These are phyloP conservation scores for Heliothis subflexa DNA, from an alignment of 1,140 invertebrate genomes.

Conservation along the genomic window DNA sequence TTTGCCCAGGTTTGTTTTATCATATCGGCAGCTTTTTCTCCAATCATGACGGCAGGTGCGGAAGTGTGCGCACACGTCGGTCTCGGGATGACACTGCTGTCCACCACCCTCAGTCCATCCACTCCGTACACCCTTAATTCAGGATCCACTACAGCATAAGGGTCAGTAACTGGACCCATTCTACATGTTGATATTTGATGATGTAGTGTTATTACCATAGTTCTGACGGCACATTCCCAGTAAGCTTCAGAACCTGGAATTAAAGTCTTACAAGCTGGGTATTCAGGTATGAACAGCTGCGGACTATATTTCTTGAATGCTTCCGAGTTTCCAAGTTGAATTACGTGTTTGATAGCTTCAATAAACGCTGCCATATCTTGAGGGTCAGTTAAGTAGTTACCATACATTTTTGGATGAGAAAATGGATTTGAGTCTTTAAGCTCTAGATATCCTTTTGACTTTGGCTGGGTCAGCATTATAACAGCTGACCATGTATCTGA, in stretches of 20 bases:
- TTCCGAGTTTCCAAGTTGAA: constrained; percentile 87
- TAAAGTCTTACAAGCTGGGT: constrained; percentile 87
- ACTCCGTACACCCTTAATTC: constrained; percentile 91
- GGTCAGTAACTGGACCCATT: constrained; percentile 91
- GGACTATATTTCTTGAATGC: constrained; percentile 88
- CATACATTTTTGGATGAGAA: constrained; percentile 91
- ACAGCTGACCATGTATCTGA: constrained; percentile 89
- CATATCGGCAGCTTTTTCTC: constrained; percentile 94
- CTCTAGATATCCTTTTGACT: constrained; percentile 90
- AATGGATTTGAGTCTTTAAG: constrained; percentile 91
- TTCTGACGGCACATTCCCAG: constrained; percentile 91
- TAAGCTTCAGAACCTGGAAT: constrained; percentile 89
- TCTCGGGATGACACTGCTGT: constrained; percentile 91
- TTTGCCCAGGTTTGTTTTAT: constrained; percentile 89
- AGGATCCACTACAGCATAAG: constrained; percentile 91
- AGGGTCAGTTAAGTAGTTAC: constrained; percentile 90
- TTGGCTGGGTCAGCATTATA: constrained; percentile 91
- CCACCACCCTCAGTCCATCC: constrained; percentile 90
- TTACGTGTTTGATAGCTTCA: constrained; percentile 89
- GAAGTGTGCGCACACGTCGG: constrained; percentile 90
- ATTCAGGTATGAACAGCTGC: constrained; percentile 83
- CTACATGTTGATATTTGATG: constrained; percentile 91
- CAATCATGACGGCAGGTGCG: constrained; percentile 93
- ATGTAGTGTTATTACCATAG: constrained; percentile 88
- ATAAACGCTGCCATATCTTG: constrained; percentile 90